phyloP scores from a whole-genome alignment of 2,113 vertebrate genomes.

The Pituophis catenifer region DNA sequence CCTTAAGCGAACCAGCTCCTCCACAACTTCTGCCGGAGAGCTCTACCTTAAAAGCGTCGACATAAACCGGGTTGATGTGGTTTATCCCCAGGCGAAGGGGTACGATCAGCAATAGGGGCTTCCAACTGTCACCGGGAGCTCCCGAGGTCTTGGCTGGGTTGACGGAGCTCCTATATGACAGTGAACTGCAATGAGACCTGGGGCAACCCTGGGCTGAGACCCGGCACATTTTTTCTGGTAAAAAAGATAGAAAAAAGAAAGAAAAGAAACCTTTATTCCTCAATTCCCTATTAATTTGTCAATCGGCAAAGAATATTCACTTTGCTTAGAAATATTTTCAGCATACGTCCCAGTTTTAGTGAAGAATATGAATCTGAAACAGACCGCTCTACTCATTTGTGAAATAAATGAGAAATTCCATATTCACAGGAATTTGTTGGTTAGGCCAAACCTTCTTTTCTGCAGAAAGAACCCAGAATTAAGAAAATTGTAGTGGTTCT shows the following conservation, averaged over 20 bases:
- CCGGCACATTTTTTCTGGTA: conserved; percentile 81
- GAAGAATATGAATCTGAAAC: not conserved
- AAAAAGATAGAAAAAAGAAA: conserved; percentile 9
- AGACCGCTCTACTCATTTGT: not conserved
- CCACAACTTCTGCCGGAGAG: not conserved
- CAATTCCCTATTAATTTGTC: not conserved
- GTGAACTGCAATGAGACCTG: conserved; percentile 33
- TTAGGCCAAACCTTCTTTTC: not conserved
- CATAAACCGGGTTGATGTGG: conserved; percentile 86
- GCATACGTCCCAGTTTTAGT: not conserved
- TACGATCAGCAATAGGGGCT: conserved; percentile 83
- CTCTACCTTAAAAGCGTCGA: conserved; percentile 82
- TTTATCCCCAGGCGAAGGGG: conserved; percentile 86
- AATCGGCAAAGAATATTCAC: not conserved
- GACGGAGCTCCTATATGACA: conserved; percentile 43
- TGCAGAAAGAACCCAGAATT: not conserved
- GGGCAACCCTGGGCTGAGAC: conserved; percentile 53
- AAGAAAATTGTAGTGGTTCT: not conserved
- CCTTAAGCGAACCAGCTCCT: not conserved
- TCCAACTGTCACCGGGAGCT: conserved; percentile 70
- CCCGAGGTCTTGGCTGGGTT: conserved; percentile 50
- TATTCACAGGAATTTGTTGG: not conserved
- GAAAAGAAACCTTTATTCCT: not conserved
- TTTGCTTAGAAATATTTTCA: not conserved
- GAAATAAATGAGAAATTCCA: not conserved